These are phyloP conservation scores for Tigriopus californicus DNA, from an alignment of 2,888 invertebrate species.

Conservation along the genomic window DNA sequence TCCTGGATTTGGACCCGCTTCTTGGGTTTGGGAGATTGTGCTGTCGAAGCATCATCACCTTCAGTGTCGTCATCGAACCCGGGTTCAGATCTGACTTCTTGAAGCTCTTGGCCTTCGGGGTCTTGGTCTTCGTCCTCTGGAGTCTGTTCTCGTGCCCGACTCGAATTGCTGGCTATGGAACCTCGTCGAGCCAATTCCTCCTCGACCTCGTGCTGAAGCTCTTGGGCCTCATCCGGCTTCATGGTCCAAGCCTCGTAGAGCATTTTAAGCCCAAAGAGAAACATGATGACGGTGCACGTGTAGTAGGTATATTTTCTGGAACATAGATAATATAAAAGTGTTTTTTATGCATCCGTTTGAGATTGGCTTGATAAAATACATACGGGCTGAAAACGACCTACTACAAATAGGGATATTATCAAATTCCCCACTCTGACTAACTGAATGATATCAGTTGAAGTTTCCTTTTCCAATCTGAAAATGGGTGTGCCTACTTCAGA, in stretches of 20 bases:
- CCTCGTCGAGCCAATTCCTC: not conserved
- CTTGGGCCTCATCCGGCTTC: not conserved
- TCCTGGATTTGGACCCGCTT: not conserved
- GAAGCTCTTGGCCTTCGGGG: not conserved
- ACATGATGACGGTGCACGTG: conserved; percentile 8
- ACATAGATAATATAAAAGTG: no score
- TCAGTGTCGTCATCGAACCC: not conserved
- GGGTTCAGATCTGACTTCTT: no score
- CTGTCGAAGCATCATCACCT: not conserved
- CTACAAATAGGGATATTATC: no score
- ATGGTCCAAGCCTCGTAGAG: conserved; percentile 5
- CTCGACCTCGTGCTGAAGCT: not conserved
- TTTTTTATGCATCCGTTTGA: no score
- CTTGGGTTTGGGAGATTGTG: not conserved
- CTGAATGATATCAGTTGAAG: no score
- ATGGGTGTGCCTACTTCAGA: no score
- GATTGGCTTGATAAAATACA: no score
- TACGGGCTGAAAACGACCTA: no score
- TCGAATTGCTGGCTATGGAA: no score
- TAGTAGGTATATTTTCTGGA: conserved; percentile 4
- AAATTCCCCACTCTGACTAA: no score
- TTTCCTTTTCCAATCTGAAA: no score
- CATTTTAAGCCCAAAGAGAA: conserved; percentile 8
- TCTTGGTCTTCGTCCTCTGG: not conserved
- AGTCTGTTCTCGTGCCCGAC: conserved; percentile 22